Percentiles rank a stretch among this genome's conserved stretches.
Evolutionary conservation across 1,140 invertebrate genomes (phyloP).

Genomic region (Melipona quadrifasciata): DNA sequence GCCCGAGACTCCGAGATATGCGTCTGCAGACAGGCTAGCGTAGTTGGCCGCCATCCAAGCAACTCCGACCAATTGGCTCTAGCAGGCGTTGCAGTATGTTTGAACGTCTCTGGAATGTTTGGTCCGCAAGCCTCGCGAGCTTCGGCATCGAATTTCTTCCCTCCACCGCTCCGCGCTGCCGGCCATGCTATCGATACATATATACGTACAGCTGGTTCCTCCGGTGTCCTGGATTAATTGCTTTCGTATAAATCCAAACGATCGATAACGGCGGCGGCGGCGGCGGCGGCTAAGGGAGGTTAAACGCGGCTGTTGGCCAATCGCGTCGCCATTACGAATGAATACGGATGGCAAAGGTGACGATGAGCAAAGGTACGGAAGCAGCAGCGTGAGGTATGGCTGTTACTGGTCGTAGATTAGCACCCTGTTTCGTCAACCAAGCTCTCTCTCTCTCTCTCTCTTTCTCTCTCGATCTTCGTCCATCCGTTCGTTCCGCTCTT

Average conservation of each 20-base stretch:
- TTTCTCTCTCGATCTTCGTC: background rate
- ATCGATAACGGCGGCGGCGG: slow-evolving; percentile 51
- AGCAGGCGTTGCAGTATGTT: slow-evolving; percentile 69
- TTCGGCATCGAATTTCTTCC: slow-evolving; percentile 44
- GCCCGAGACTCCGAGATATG: slow-evolving; percentile 52
- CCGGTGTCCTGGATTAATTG: slow-evolving; percentile 66
- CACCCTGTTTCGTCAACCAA: background rate
- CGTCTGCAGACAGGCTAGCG: slow-evolving; percentile 69
- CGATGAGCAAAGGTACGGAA: slow-evolving; percentile 5
- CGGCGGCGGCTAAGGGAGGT: background rate
- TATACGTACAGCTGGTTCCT: background rate
- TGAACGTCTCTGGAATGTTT: slow-evolving; percentile 66
- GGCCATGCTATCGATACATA: background rate
- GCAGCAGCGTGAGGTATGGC: background rate
- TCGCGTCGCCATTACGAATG: slow-evolving; percentile 49
- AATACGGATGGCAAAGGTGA: slow-evolving; percentile 57
- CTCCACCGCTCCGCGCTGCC: background rate
- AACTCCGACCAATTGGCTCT: slow-evolving; percentile 76
- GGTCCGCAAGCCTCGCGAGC: slow-evolving; percentile 44
- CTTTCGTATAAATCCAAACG: slow-evolving; percentile 54
- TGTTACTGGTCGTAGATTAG: background rate
- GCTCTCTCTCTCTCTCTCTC: slow-evolving; percentile 42
- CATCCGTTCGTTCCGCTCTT: background rate
- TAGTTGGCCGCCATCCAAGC: slow-evolving; percentile 76
- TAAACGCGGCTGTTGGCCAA: background rate